A percentile compares a stretch with the other conserved stretches of the same genome.
phyloP scores from a whole-genome alignment of 2,797 vertebrate genomes.

The Phrynocephalus guinanensis region DNA sequence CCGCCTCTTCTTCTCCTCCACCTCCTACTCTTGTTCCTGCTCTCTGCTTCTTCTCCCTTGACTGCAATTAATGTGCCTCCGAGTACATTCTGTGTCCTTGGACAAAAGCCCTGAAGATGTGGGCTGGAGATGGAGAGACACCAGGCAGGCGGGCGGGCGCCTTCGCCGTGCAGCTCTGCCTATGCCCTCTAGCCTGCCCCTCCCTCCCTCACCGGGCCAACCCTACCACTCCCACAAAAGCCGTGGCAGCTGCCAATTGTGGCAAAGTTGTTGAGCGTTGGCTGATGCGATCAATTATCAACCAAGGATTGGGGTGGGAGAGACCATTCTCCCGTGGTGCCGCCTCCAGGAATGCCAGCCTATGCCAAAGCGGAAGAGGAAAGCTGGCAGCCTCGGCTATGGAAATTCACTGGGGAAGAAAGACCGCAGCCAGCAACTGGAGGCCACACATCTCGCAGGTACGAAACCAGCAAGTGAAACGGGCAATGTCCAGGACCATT shows the following conservation, averaged over 20 bases:
- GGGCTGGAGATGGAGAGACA: not conserved
- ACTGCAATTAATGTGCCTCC: not conserved
- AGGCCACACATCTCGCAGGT: not conserved
- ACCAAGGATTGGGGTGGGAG: not conserved
- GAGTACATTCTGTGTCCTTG: not conserved
- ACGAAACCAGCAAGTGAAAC: no score
- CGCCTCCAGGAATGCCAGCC: not conserved
- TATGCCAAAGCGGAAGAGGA: not conserved
- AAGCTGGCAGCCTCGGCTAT: fast-evolving
- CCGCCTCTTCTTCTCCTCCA: not conserved
- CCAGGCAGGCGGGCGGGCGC: not conserved
- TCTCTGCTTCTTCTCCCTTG: not conserved
- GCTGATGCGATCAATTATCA: not conserved
- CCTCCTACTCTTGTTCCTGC: not conserved
- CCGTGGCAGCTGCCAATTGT: not conserved
- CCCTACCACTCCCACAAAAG: not conserved
- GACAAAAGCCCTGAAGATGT: not conserved
- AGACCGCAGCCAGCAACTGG: not conserved
- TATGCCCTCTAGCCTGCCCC: not conserved
- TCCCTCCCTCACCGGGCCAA: not conserved
- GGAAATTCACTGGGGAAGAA: not conserved
- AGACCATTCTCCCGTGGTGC: not conserved
- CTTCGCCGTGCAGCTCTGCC: not conserved
- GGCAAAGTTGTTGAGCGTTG: not conserved
- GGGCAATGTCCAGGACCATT: no score